Evolutionary conservation across 2,113 vertebrate species (phyloP).

Genomic region (Petrocephalus microphthalmus): DNA sequence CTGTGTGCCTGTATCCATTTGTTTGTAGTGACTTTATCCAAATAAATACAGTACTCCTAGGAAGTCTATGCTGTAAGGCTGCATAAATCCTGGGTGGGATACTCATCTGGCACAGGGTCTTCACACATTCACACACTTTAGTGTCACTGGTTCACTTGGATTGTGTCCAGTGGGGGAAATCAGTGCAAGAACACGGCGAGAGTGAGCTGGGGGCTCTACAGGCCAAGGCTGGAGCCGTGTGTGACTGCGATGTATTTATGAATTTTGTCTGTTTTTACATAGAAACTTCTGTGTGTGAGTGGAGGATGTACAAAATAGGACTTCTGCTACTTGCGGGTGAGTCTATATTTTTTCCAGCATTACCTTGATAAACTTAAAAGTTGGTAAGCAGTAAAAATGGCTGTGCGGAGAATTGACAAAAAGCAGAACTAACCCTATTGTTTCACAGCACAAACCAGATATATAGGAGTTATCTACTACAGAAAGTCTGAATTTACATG

Average conservation of each 20-base stretch:
- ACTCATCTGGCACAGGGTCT: not conserved
- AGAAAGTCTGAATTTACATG: not conserved
- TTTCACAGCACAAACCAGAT: not conserved
- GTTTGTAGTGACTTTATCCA: not conserved
- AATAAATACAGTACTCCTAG: not conserved
- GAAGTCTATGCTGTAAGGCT: not conserved
- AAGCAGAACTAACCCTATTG: not conserved
- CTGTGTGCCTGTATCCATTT: not conserved
- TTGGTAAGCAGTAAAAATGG: not conserved
- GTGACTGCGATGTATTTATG: not conserved
- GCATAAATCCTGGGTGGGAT: not conserved
- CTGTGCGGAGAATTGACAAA: not conserved
- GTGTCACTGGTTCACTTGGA: not conserved
- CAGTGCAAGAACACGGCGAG: not conserved
- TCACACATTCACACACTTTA: not conserved
- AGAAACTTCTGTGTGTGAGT: not conserved
- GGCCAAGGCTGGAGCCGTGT: not conserved
- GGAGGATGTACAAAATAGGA: conserved; percentile 2
- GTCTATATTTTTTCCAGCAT: not conserved
- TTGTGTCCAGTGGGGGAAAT: not conserved
- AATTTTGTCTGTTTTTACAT: not conserved
- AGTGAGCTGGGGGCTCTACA: not conserved
- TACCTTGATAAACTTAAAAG: not conserved
- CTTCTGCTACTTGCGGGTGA: conserved; percentile 16
- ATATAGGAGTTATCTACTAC: not conserved